A percentile compares a stretch with the other conserved stretches of the same genome.
Evolutionary conservation across 2,888 invertebrate species (phyloP).

Genomic region (Dryococelus australis): DNA sequence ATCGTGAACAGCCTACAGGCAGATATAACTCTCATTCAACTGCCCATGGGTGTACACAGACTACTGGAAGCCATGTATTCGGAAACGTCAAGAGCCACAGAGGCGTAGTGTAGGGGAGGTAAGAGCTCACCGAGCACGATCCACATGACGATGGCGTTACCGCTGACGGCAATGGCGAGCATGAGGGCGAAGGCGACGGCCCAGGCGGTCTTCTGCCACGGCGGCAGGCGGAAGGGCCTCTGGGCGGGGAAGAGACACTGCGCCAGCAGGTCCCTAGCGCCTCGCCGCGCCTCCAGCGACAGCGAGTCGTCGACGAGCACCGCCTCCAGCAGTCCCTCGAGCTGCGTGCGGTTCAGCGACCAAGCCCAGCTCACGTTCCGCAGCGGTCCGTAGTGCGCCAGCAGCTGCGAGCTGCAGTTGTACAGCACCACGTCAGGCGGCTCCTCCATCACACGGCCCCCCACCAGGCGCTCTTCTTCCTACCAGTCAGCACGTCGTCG

Average conservation of each 20-base stretch:
- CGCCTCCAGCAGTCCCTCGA: conserved; percentile 25
- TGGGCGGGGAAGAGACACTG: conserved; percentile 28
- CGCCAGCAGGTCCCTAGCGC: background rate
- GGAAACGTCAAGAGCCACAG: no score
- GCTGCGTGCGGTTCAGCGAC: conserved; percentile 30
- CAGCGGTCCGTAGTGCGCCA: conserved; percentile 17
- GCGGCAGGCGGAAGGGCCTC: conserved; percentile 35
- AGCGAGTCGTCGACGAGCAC: background rate
- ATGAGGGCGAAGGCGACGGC: conserved; percentile 50
- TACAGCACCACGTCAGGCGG: conserved; percentile 32
- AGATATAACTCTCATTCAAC: no score
- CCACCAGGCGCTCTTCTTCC: no score
- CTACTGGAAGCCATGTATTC: no score
- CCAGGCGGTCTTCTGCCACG: conserved; percentile 56
- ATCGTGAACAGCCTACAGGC: no score
- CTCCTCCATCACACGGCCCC: background rate
- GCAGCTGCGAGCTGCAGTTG: conserved; percentile 40
- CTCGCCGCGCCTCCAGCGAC: background rate
- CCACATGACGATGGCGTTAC: conserved; percentile 68
- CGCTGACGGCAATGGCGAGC: conserved; percentile 54
- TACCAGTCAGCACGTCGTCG: no score
- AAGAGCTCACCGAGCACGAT: conserved; percentile 59
- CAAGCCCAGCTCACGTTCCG: conserved; percentile 27
- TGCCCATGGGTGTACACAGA: no score
- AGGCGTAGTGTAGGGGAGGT: no score